Conservation (phyloP, 2,888 invertebrate species). For the Gerris lacustris region DNA sequence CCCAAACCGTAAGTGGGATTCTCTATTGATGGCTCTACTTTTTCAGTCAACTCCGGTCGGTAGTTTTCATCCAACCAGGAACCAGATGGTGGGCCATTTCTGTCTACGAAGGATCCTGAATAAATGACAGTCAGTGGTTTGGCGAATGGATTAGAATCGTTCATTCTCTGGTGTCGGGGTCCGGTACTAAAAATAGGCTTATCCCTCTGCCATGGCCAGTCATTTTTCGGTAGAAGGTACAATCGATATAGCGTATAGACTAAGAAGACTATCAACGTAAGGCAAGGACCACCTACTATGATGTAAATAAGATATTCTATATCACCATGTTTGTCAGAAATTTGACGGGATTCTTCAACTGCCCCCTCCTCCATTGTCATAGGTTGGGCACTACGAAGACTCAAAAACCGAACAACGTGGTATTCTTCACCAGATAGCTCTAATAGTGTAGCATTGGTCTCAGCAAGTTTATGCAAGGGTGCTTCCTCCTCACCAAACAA, state of each 20-base stretch:
- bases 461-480: slow-evolving; percentile 33
- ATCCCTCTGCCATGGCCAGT: slow-evolving; percentile 31
- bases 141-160: slow-evolving; percentile 25
- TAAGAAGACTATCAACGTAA: slow-evolving; percentile 27
- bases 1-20: slow-evolving; percentile 26
- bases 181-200: slow-evolving; percentile 26
- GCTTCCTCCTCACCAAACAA: slow-evolving; percentile 31
- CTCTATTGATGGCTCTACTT: slow-evolving; percentile 21
- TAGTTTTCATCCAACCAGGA: slow-evolving; percentile 30
- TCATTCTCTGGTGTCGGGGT: slow-evolving; percentile 29
- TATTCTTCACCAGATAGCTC: slow-evolving; percentile 35
- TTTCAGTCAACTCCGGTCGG: slow-evolving; percentile 19
- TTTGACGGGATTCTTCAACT: slow-evolving; percentile 25
- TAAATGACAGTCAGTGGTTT: slow-evolving; percentile 33
- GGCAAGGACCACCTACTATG: slow-evolving; percentile 30
- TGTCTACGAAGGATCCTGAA: slow-evolving; percentile 32
- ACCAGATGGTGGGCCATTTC: slow-evolving; percentile 28
- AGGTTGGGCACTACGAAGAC: slow-evolving; percentile 30
- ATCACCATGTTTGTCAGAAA: slow-evolving; percentile 31
- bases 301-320: slow-evolving; percentile 33
- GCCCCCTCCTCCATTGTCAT: slow-evolving; percentile 28
- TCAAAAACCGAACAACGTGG: slow-evolving; percentile 32
- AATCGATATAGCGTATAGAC: slow-evolving; percentile 29
- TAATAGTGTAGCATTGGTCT: slow-evolving; percentile 34
- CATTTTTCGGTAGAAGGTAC: slow-evolving; percentile 24